Evolutionary conservation across 2,113 vertebrate species (phyloP), one percentile per base, ranked within the genome.

Genomic region (Sceloporus undulatus): DNA sequence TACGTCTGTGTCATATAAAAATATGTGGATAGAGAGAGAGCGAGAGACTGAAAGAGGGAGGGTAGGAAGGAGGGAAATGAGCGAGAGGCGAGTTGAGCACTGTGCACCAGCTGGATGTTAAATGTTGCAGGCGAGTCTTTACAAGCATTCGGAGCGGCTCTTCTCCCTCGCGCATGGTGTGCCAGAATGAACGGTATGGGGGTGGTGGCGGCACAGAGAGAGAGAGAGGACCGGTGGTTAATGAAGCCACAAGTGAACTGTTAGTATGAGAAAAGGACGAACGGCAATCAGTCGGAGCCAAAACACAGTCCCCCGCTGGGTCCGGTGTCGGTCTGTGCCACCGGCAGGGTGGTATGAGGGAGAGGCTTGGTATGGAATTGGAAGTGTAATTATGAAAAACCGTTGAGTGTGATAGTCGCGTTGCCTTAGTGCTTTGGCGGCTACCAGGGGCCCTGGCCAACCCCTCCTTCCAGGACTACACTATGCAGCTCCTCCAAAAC

Each of bases 341-440:
- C 88, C 93, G 16, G 42, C 75, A 0, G 89, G 90, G 89, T 88
- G 82, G 92, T 77, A 92, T 92, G 86, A 90, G 90, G 87, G 2
- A 4, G 89, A 94, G 90, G 87, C 90, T 89, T 81, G 91, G 84
- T 87, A 85, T 84, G 88, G 93, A 87, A 86, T 68, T 66, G 86
- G 78, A 89, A 66, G 84, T 66, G 88, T 91, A 92, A 94, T 94
- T 93, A 92, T 54, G 84, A 90, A 74, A 88, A 93, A 54, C 75
- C 42, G 85, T 16, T 73, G 88, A 91, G 88, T n/a, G n/a, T 75
- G 87, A 2, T 78, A 1, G 85, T 59, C n/a, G 75, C 0, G 0
- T 82, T 1, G 89, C 1, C 0, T 54, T 87, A n/a, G 29, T 78
- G 21, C 66, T 25, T 59, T 10, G 48, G 9, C 27, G 48, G 23